These are phyloP conservation scores for Battus philenor DNA, from an alignment of 1,140 invertebrate species.

Conservation along the genomic window DNA sequence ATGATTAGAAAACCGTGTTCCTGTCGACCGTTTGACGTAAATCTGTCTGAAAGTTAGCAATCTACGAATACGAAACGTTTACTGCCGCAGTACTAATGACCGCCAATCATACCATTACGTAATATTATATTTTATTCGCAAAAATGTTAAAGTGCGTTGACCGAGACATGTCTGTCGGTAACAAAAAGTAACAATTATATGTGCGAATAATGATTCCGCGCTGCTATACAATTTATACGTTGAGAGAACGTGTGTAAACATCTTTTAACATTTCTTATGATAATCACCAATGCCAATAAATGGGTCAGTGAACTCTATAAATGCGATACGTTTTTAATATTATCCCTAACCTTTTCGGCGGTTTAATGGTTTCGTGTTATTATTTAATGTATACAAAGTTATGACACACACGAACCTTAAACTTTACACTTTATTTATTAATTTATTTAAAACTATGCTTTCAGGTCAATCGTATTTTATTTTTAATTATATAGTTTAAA, in stretches of 20 bases:
- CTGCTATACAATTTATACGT: neutral
- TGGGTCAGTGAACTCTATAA: conserved; percentile 5
- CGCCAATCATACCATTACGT: no score
- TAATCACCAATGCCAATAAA: neutral
- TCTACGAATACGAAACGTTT: no score
- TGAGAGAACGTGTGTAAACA: neutral
- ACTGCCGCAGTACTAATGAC: no score
- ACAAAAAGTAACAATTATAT: no score
- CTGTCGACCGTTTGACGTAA: no score
- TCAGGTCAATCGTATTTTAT: conserved; percentile 1
- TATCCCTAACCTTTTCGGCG: conserved; percentile 7
- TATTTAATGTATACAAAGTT: conserved; percentile 4
- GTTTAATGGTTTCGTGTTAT: conserved; percentile 1
- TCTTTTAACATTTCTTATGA: neutral
- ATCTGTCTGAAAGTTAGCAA: no score
- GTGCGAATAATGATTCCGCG: no score
- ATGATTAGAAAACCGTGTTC: no score
- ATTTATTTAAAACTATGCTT: conserved; percentile 14
- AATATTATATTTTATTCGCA: no score
- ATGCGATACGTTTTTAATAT: neutral
- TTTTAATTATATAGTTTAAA: no score
- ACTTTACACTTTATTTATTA: conserved; percentile 6
- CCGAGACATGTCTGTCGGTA: no score
- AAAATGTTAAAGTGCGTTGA: no score
- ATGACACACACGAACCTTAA: conserved; percentile 5